These are phyloP conservation scores for Mythimna ferrago DNA, from an alignment of 2,888 invertebrate species.

Conservation along the genomic window DNA sequence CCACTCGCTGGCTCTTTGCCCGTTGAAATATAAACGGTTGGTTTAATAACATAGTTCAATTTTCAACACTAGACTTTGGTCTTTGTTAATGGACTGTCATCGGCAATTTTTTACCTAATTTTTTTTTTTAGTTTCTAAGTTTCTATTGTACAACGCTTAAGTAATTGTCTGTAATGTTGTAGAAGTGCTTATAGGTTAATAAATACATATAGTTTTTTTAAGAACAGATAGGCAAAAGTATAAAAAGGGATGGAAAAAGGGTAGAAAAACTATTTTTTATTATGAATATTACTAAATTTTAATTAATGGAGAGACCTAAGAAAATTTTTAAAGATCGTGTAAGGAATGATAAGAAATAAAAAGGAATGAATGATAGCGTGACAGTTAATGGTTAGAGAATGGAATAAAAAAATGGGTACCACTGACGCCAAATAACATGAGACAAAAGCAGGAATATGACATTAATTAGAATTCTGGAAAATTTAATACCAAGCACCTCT, in stretches of 20 bases:
- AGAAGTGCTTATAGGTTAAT: too few species aligned
- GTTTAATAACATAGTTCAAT: slow-evolving; percentile 17
- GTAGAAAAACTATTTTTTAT: too few species aligned
- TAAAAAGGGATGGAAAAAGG: too few species aligned
- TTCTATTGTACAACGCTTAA: too few species aligned
- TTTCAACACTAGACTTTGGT: neutral
- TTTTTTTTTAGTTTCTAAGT: too few species aligned
- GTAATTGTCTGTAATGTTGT: too few species aligned
- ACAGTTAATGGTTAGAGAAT: neutral
- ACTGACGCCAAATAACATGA: too few species aligned
- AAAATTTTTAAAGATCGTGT: neutral
- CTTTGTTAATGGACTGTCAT: neutral
- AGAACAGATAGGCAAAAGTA: too few species aligned
- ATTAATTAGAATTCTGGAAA: too few species aligned
- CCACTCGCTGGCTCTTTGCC: slow-evolving; percentile 37
- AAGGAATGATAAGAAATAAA: neutral
- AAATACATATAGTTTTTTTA: too few species aligned
- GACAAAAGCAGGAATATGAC: too few species aligned
- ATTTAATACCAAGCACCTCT: too few species aligned
- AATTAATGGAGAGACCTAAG: neutral
- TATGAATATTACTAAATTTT: neutral
- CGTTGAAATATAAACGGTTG: slow-evolving; percentile 18
- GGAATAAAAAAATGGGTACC: neutral
- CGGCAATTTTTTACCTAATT: neutral
- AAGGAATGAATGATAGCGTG: neutral